Conservation (phyloP, 2,888 invertebrate genomes). For the Cantharis flavilabris region DNA sequence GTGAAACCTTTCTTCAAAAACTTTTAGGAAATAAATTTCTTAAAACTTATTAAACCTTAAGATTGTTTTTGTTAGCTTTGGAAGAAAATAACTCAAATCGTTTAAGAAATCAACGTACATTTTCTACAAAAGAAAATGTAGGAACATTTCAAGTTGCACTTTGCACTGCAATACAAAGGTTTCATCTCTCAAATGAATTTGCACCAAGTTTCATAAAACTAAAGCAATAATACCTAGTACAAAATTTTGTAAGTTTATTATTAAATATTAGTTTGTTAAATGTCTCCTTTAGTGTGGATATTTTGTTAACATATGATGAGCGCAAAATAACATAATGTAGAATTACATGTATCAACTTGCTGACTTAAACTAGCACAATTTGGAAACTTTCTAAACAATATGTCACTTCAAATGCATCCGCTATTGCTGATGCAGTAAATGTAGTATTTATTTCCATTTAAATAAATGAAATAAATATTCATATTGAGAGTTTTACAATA, state of each 20-base stretch:
- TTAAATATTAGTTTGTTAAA: not conserved
- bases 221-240: not conserved
- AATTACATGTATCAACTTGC: constrained; percentile 26
- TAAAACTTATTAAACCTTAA: too few species aligned
- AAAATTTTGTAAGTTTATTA: not conserved
- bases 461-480: not conserved
- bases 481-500: too few species aligned
- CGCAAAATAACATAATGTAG: not conserved
- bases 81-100: too few species aligned
- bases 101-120: too few species aligned
- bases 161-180: not conserved
- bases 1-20: too few species aligned
- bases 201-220: not conserved
- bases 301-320: not conserved
- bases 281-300: not conserved
- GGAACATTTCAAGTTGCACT: not conserved
- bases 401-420: constrained; percentile 25
- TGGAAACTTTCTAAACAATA: constrained; percentile 31
- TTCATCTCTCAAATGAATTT: not conserved
- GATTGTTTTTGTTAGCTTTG: too few species aligned
- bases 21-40: too few species aligned
- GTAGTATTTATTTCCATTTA: not conserved
- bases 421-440: not conserved
- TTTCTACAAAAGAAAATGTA: too few species aligned
- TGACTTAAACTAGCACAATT: constrained; percentile 27